Percentiles rank a stretch among this genome's conserved stretches.
phyloP scores from a whole-genome alignment of 2,113 vertebrate species.

The Quiscalus mexicanus region DNA sequence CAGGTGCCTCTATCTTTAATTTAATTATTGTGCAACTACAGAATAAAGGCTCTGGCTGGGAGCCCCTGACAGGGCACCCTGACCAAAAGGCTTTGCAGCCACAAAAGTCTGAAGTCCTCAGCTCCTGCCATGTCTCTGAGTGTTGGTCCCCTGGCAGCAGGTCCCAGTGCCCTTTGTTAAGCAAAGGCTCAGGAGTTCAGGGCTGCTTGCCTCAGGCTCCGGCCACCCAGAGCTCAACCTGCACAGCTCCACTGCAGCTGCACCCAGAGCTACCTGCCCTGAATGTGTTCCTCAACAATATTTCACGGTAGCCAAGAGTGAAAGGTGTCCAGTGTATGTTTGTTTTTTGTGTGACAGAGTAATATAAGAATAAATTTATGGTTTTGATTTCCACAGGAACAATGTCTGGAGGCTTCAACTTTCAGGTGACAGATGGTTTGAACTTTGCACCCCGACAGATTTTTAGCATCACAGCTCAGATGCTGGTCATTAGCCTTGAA shows the following conservation, averaged over 20 bases:
- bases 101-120: fast-evolving
- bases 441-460: slow-evolving; percentile 87
- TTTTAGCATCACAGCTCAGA: slow-evolving; percentile 86
- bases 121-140: background rate
- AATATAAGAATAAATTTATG: background rate
- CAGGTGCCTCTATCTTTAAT: background rate
- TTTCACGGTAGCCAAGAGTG: background rate
- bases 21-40: background rate
- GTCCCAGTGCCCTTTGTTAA: background rate
- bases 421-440: slow-evolving; percentile 90
- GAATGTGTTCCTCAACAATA: background rate
- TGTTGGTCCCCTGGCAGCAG: background rate
- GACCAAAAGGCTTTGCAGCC: background rate
- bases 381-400: slow-evolving; percentile 76
- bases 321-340: background rate
- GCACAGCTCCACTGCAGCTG: background rate
- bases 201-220: background rate
- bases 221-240: background rate
- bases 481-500: slow-evolving; percentile 80
- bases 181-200: background rate
- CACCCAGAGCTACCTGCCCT: background rate
- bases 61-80: background rate
- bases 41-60: background rate
- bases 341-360: background rate
- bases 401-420: slow-evolving; percentile 89